phyloP scores from a whole-genome alignment of 1,140 invertebrate species.

The Conus ventricosus region DNA sequence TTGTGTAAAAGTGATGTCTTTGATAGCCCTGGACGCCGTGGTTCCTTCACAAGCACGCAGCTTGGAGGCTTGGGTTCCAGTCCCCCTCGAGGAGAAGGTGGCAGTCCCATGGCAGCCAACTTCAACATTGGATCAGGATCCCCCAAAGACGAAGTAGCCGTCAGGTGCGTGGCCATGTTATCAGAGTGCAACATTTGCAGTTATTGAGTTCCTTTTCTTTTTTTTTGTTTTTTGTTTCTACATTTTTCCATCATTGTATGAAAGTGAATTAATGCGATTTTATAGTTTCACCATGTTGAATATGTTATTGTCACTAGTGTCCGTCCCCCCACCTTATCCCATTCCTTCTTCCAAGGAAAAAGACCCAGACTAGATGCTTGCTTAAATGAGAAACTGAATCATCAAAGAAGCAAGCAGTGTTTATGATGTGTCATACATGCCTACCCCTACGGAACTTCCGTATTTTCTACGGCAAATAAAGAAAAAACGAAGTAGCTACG shows the following conservation, averaged over 20 bases:
- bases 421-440: too few species aligned
- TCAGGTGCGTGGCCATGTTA: not conserved
- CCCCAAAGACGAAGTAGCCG: slow-evolving; percentile 56
- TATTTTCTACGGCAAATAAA: too few species aligned
- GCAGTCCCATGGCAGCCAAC: slow-evolving; percentile 31
- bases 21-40: slow-evolving; percentile 30
- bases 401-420: too few species aligned
- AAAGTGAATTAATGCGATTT: too few species aligned
- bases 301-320: too few species aligned
- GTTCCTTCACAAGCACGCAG: slow-evolving; percentile 25
- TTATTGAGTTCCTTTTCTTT: not conserved
- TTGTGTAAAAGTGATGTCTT: not conserved
- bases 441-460: too few species aligned
- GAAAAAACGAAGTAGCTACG: too few species aligned
- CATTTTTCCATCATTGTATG: not conserved
- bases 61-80: slow-evolving; percentile 29
- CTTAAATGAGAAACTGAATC: too few species aligned
- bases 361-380: too few species aligned
- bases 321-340: too few species aligned
- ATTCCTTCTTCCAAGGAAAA: too few species aligned
- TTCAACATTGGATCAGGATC: slow-evolving; percentile 63
- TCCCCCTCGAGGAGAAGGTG: not conserved
- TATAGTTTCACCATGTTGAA: too few species aligned
- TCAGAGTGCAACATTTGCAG: not conserved
- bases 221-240: not conserved